Conservation (phyloP, 2,888 invertebrate genomes). For the Cryptus armator region DNA sequence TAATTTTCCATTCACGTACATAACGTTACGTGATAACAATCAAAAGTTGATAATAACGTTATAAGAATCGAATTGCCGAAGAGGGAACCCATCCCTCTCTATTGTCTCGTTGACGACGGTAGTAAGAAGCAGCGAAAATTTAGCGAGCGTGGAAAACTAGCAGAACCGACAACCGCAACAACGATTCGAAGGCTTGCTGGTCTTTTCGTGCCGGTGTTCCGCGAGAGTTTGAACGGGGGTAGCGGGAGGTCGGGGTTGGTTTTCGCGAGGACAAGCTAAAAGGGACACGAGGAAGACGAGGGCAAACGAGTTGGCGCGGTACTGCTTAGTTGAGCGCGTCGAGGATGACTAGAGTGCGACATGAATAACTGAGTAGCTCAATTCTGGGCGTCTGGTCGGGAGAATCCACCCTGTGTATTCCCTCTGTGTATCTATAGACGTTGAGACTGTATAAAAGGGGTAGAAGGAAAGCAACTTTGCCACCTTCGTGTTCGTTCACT, state of each 20-base stretch:
- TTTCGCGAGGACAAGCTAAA: constrained; percentile 50
- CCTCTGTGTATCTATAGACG: constrained; percentile 31
- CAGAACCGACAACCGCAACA: constrained; percentile 65
- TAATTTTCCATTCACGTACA: constrained; percentile 31
- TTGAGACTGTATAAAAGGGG: constrained; percentile 37
- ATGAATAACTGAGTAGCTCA: constrained; percentile 84
- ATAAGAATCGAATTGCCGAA: constrained; percentile 26
- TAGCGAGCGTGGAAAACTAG: constrained; percentile 70
- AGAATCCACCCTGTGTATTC: constrained; percentile 52
- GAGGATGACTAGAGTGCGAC: constrained; percentile 83
- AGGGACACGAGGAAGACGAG: constrained; percentile 54
- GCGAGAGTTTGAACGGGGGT: constrained; percentile 30
- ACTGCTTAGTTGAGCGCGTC: constrained; percentile 81
- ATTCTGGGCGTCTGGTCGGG: constrained; percentile 73
- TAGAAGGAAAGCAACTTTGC: constrained; percentile 61
- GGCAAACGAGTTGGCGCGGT: constrained; percentile 76
- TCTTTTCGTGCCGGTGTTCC: constrained; percentile 54
- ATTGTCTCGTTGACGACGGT: constrained; percentile 25
- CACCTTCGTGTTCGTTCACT: constrained; percentile 64
- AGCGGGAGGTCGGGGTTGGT: not conserved
- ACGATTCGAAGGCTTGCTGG: constrained; percentile 48
- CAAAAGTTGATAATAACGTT: constrained; percentile 31
- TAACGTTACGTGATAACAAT: constrained; percentile 31
- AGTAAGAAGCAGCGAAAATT: constrained; percentile 46
- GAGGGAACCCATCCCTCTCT: not conserved